These are phyloP conservation scores for Monochamus alternatus DNA, from an alignment of 2,888 invertebrate species.

Conservation along the genomic window DNA sequence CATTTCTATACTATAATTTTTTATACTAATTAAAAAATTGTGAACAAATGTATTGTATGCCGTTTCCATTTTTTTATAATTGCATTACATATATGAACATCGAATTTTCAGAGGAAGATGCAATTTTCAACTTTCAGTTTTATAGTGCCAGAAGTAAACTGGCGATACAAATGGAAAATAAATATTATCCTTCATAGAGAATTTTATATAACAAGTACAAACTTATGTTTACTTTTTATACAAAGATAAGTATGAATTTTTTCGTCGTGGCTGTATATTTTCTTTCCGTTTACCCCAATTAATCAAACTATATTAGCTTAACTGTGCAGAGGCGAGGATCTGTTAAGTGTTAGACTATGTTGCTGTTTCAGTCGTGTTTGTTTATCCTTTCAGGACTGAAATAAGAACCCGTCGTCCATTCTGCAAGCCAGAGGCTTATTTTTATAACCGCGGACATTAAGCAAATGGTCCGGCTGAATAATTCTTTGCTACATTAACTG, in stretches of 20 bases:
- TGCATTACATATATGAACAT: too few relatives aligned
- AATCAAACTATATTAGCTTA: conserved; percentile 39
- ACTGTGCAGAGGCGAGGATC: conserved; percentile 39
- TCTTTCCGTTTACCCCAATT: conserved; percentile 35
- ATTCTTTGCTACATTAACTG: conserved; percentile 49
- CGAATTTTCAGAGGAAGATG: too few relatives aligned
- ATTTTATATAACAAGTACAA: too few relatives aligned
- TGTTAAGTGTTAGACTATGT: conserved; percentile 53
- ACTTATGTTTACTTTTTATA: not conserved
- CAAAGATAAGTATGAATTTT: conserved; percentile 3
- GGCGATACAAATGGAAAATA: too few relatives aligned
- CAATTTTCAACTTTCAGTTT: too few relatives aligned
- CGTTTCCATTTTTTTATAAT: too few relatives aligned
- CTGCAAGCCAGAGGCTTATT: conserved; percentile 44
- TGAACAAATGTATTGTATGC: too few relatives aligned
- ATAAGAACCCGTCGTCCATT: conserved; percentile 49
- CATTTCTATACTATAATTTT: too few relatives aligned
- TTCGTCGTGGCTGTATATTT: conserved; percentile 6
- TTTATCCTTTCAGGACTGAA: conserved; percentile 50
- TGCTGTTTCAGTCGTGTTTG: conserved; percentile 51
- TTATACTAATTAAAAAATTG: too few relatives aligned
- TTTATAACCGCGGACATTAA: conserved; percentile 51
- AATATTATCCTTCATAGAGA: too few relatives aligned
- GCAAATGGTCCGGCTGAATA: conserved; percentile 49
- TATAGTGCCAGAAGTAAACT: too few relatives aligned